These are phyloP conservation scores for Rhogogaster chlorosoma DNA, from an alignment of 2,888 invertebrate genomes.

Conservation along the genomic window DNA sequence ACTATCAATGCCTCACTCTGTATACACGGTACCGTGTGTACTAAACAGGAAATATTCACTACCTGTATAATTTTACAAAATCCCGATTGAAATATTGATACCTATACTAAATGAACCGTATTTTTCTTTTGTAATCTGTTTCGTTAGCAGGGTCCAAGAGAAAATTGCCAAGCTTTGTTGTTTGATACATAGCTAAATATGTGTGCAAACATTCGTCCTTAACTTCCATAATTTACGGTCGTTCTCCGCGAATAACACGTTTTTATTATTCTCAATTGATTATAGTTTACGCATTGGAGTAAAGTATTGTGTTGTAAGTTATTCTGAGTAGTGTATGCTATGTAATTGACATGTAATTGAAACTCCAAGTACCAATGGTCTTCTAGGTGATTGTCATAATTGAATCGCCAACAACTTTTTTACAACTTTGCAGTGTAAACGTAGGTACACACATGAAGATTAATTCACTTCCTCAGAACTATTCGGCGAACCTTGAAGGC, in stretches of 20 bases:
- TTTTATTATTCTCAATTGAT: neutral
- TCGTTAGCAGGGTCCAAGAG: neutral
- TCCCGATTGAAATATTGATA: no score
- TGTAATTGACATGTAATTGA: neutral
- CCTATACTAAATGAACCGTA: neutral
- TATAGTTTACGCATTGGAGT: neutral
- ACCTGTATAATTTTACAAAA: no score
- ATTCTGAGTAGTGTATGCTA: neutral
- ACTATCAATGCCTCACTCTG: no score
- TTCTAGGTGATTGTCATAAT: neutral
- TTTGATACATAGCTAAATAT: neutral
- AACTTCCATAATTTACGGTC: neutral
- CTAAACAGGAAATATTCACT: no score
- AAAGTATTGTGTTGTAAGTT: neutral
- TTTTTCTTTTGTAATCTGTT: neutral
- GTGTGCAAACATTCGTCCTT: conserved; percentile 3
- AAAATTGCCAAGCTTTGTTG: neutral
- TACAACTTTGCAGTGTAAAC: neutral
- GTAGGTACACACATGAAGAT: neutral
- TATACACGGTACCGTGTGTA: no score
- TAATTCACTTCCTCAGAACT: neutral
- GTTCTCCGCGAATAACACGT: neutral
- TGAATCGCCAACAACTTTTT: neutral
- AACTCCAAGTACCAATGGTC: neutral
- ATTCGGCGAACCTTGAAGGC: conserved; percentile 21